These are phyloP conservation scores for Anagrus nilaparvatae DNA, from an alignment of 1,140 invertebrate species.

Conservation along the genomic window DNA sequence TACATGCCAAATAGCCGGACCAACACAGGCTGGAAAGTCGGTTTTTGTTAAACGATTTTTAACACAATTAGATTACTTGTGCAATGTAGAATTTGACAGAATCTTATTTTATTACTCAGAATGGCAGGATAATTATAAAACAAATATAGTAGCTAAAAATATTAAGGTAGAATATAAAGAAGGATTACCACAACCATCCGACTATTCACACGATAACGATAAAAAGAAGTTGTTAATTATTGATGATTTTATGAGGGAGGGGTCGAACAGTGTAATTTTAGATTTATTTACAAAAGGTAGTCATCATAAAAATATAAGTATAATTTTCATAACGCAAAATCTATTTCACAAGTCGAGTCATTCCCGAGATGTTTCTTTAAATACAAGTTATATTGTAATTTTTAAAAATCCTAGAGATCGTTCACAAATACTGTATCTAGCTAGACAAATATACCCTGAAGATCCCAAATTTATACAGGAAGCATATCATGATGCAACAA, in stretches of 20 bases:
- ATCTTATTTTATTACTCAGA: no score
- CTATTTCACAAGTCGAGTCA: slow-evolving; percentile 32
- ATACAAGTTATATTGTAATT: slow-evolving; percentile 30
- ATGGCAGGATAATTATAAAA: no score
- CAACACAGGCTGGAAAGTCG: no score
- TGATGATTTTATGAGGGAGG: slow-evolving; percentile 12
- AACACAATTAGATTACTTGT: no score
- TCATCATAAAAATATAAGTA: slow-evolving; percentile 11
- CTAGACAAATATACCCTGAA: slow-evolving; percentile 28
- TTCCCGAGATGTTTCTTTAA: slow-evolving; percentile 30
- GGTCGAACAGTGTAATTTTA: slow-evolving; percentile 4
- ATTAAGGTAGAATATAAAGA: neutral
- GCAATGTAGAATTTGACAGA: no score
- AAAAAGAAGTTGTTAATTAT: slow-evolving; percentile 5
- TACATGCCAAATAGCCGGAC: no score
- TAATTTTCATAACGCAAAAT: slow-evolving; percentile 36
- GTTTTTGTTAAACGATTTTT: no score
- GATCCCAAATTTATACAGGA: slow-evolving; percentile 33
- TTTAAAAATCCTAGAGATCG: slow-evolving; percentile 38
- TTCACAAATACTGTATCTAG: slow-evolving; percentile 31
- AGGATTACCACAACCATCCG: neutral
- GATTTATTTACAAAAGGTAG: slow-evolving; percentile 12
- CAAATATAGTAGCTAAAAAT: no score
- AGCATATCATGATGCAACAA: slow-evolving; percentile 31
- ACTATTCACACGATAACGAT: slow-evolving; percentile 3